A percentile compares a stretch with the other conserved stretches of the same genome.
Evolutionary conservation across 2,113 vertebrate species (phyloP).

Genomic region (Suncus etruscus): DNA sequence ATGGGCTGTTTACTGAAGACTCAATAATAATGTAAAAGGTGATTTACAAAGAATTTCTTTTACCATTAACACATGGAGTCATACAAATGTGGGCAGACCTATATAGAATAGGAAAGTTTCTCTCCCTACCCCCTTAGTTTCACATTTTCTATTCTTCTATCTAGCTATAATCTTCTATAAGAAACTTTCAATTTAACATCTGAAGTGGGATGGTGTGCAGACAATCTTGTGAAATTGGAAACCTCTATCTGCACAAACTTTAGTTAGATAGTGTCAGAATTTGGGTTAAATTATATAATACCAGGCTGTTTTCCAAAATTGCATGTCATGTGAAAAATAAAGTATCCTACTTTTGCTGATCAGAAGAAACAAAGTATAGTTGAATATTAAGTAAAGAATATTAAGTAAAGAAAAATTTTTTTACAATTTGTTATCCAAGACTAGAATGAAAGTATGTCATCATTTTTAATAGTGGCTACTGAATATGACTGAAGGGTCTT

Average conservation of each 20-base stretch:
- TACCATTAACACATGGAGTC: no score
- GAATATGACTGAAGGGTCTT: conserved; percentile 70
- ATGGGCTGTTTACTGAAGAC: background rate
- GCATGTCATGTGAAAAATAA: background rate
- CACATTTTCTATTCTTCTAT: background rate
- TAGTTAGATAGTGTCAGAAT: no score
- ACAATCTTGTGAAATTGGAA: background rate
- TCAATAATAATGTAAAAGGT: background rate
- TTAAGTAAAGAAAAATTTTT: background rate
- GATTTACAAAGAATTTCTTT: no score
- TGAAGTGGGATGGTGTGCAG: background rate
- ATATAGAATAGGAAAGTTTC: background rate
- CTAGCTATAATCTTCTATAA: background rate
- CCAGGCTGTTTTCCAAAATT: background rate
- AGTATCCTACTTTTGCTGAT: background rate
- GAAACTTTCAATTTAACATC: background rate
- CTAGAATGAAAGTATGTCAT: conserved; percentile 25
- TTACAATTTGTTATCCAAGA: conserved; percentile 51
- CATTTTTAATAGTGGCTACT: conserved; percentile 69
- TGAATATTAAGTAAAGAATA: background rate
- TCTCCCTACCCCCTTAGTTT: background rate
- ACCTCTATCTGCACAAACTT: background rate
- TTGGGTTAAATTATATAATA: no score
- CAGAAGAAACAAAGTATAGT: background rate
- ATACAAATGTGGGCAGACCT: background rate